Percentiles rank a stretch among this genome's conserved stretches.
These are phyloP conservation scores for Lycodopsis pacificus DNA, from an alignment of 2,797 vertebrate species.

Conservation along the genomic window DNA sequence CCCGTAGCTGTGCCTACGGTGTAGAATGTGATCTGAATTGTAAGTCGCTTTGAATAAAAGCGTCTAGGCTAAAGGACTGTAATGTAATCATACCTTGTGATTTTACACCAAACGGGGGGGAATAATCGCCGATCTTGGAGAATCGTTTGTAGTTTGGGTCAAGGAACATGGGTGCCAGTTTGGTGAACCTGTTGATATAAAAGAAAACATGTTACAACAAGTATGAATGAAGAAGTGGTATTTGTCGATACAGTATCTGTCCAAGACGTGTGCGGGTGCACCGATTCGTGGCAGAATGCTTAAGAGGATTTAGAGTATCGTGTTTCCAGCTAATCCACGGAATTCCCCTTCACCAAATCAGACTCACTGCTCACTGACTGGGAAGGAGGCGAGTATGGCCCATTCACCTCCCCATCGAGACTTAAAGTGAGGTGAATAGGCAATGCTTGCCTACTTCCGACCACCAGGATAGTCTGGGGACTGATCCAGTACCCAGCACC, in stretches of 20 bases:
- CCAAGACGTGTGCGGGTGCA: constrained; percentile 25
- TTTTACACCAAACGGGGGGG: constrained; percentile 93
- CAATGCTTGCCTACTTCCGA: too few relatives aligned
- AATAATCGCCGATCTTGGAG: constrained; percentile 87
- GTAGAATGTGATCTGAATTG: too few relatives aligned
- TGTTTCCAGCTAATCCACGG: constrained; percentile 58
- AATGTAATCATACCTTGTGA: constrained; percentile 87
- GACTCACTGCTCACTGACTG: constrained; percentile 5
- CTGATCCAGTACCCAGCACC: too few relatives aligned
- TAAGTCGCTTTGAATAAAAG: too few relatives aligned
- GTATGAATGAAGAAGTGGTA: constrained; percentile 7
- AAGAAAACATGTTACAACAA: constrained; percentile 48
- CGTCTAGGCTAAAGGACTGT: too few relatives aligned
- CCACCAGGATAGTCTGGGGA: neutral
- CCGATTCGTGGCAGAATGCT: constrained; percentile 46
- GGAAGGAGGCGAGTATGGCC: neutral
- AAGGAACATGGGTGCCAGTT: constrained; percentile 92
- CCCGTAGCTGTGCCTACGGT: too few relatives aligned
- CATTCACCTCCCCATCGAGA: neutral
- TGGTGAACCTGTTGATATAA: constrained; percentile 87
- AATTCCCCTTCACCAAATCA: constrained; percentile 47
- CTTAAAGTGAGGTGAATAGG: neutral
- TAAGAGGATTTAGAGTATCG: constrained; percentile 61
- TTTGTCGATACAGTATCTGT: constrained; percentile 17
- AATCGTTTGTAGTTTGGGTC: constrained; percentile 90